Base-by-base conservation (phyloP, 2,797 vertebrate genomes). In the Pteropus rufus region DNA sequence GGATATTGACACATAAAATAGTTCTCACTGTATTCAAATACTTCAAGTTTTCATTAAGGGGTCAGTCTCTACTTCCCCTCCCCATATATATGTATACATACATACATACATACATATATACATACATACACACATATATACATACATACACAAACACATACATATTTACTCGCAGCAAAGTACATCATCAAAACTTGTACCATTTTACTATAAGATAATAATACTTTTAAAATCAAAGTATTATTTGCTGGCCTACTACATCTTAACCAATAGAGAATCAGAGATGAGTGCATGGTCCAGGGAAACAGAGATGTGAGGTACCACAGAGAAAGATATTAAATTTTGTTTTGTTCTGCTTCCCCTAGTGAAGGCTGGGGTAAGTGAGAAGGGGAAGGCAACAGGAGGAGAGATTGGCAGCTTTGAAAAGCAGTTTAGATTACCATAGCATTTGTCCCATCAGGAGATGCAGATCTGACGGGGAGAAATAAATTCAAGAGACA, bases 221-320 rank as follows among this genome's bases (percentile, higher is more conserved):
- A 49, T 91, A 64, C 54, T 76, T 95, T 90, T 93, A 91, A 85
- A 91, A 56, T 19, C 60, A 49, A 95, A 76, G 31, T 67, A 77
- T 82, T 93, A 91, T 36, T 58, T 95, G n/a, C 72, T 69, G 31
- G 39, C 23, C 62, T 88, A 65, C 67, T 69, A 84, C 15, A 67
- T 93, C 24, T 65, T 26, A 84, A 39, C 23, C 12, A 89, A 83
- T 6, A 85, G 36, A 41, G 54, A 89, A 44, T 85, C 26, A 85
- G 88, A 83, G 31, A 79, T 44, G 36, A 69, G 11, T 56, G 8
- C 19, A 36, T 41, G 56, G 62, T 60, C 64, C 60, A 87, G 18
- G 80, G 77, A 82, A 75, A 76, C 44, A 88, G 58, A 77, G 2
- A 64, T 21, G 1, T 26, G 8, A 65, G 29, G 21, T 56, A n/a